Conservation (phyloP, 2,113 vertebrate genomes). For the Antennarius striatus region DNA sequence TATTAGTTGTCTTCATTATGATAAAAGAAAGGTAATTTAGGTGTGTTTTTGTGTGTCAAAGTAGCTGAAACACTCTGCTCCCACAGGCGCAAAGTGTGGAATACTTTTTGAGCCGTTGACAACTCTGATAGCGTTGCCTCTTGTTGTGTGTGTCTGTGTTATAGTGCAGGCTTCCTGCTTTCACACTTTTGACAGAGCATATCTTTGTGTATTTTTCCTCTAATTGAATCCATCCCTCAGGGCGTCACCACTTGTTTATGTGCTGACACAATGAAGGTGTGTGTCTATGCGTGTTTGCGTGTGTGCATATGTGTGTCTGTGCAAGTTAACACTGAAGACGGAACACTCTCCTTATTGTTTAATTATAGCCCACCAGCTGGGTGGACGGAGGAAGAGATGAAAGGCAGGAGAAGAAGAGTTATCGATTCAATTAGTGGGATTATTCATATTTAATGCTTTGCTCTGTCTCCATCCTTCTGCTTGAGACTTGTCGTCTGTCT, state of each 20-base stretch:
- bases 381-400: conserved; percentile 44
- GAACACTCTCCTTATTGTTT: conserved; percentile 53
- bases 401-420: conserved; percentile 48
- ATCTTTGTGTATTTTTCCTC: conserved; percentile 63
- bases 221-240: conserved; percentile 71
- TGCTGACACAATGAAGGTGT: conserved; percentile 63
- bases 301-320: conserved; percentile 2
- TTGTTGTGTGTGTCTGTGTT: background rate
- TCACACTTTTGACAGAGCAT: conserved; percentile 64
- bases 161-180: conserved; percentile 19
- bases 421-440: conserved; percentile 61
- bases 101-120: conserved; percentile 47
- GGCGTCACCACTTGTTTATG: conserved; percentile 64
- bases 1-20: conserved; percentile 32
- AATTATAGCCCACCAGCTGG: conserved; percentile 67
- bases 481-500: background rate
- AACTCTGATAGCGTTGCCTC: conserved; percentile 38
- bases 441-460: conserved; percentile 64
- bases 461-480: conserved; percentile 30
- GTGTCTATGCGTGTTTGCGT: conserved; percentile 24
- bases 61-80: background rate
- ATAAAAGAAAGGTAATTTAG: conserved; percentile 34
- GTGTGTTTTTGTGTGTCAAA: background rate
- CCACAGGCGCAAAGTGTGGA: conserved; percentile 32
- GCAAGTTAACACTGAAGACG: background rate